A percentile compares a stretch with the other conserved stretches of the same genome.
Conservation (phyloP, 2,888 invertebrate genomes). For the Apamea anceps region DNA sequence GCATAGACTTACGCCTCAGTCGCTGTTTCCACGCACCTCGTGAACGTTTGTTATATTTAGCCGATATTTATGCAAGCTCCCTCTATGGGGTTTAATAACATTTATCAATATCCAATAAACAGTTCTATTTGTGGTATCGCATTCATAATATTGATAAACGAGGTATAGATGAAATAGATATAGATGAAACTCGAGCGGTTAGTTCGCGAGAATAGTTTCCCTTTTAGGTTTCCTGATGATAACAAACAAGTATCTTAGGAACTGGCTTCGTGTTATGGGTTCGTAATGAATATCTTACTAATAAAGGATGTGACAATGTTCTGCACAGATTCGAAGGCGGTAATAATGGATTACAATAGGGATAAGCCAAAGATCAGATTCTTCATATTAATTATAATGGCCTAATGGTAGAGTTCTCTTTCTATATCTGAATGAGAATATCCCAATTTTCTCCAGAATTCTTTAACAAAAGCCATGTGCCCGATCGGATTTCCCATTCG, state of each 20-base stretch:
- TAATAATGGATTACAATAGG: not conserved
- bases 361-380: not conserved
- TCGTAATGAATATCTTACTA: conserved; percentile 35
- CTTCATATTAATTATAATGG: no score
- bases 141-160: conserved; percentile 60
- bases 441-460: not conserved
- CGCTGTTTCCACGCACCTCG: conserved; percentile 24
- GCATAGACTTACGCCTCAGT: not conserved
- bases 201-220: conserved; percentile 41
- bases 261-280: conserved; percentile 20
- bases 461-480: not conserved
- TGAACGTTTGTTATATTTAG: conserved; percentile 33
- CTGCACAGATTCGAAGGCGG: conserved; percentile 15
- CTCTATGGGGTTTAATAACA: conserved; percentile 59
- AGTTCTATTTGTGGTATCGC: conserved; percentile 56
- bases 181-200: conserved; percentile 42
- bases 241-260: conserved; percentile 41
- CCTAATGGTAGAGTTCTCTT: not conserved
- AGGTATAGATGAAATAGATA: no score
- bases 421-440: not conserved
- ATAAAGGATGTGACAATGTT: conserved; percentile 27
- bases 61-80: conserved; percentile 59
- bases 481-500: not conserved
- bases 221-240: conserved; percentile 35
- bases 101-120: conserved; percentile 66